A percentile compares a stretch with the other conserved stretches of the same genome.
These are phyloP conservation scores for Athalia cordata DNA, from an alignment of 2,888 invertebrate genomes.

Conservation along the genomic window DNA sequence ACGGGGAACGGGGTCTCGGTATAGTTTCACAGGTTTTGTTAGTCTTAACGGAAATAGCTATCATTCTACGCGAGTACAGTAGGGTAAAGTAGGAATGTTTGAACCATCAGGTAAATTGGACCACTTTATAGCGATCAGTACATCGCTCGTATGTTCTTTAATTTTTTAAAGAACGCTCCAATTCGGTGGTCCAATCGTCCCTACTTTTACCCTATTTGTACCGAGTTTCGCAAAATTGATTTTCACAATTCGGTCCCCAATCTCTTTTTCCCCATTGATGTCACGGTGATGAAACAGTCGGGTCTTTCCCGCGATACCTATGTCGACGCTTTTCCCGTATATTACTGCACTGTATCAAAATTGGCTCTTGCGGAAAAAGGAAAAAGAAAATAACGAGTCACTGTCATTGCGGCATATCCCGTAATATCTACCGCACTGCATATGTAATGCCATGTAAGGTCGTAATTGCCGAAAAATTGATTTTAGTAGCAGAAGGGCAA, in stretches of 20 bases:
- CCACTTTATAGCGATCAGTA: too few species aligned
- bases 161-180: neutral
- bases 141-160: too few species aligned
- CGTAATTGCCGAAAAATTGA: too few species aligned
- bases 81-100: neutral
- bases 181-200: neutral
- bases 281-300: neutral
- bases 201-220: constrained; percentile 14
- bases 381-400: neutral
- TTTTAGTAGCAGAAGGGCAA: too few species aligned
- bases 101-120: too few species aligned
- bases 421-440: too few species aligned
- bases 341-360: neutral
- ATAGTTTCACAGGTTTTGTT: constrained; percentile 52
- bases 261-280: neutral
- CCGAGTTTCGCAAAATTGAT: constrained; percentile 61
- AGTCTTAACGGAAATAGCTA: constrained; percentile 69
- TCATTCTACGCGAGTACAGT: constrained; percentile 65
- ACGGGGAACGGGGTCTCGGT: neutral
- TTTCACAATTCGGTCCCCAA: too few species aligned
- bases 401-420: too few species aligned
- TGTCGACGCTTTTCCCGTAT: neutral
- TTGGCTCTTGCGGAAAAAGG: neutral
- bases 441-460: too few species aligned
- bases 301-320: neutral